Conservation (phyloP, 2,113 vertebrate species). For the Perognathus longimembris region DNA sequence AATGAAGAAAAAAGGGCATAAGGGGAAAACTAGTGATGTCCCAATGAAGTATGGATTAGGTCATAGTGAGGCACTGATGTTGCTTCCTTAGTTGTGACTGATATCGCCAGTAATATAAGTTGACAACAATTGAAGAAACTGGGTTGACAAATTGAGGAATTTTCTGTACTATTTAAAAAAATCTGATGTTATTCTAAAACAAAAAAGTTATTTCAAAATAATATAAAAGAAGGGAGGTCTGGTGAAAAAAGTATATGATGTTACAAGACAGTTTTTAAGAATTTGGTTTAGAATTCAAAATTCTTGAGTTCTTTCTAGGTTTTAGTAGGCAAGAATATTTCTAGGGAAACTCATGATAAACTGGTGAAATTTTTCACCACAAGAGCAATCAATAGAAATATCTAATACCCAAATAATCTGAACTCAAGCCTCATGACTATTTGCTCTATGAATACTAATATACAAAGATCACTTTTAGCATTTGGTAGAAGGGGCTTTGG, state of each 20-base stretch:
- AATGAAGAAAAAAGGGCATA: neutral
- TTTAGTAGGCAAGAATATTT: neutral
- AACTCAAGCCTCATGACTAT: neutral
- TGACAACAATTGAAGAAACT: neutral
- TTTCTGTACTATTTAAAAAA: neutral
- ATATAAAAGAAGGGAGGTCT: neutral
- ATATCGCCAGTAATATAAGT: neutral
- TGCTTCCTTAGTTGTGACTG: neutral
- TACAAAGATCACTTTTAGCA: neutral
- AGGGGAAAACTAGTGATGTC: neutral
- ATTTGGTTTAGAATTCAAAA: slow-evolving; percentile 12
- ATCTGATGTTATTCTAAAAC: neutral
- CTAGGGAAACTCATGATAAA: slow-evolving; percentile 5
- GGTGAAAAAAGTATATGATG: neutral
- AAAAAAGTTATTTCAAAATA: neutral
- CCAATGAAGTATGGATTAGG: neutral
- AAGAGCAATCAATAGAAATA: slow-evolving; percentile 4
- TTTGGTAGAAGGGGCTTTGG: neutral
- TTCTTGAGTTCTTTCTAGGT: neutral
- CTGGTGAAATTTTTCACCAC: neutral
- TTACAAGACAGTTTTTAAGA: neutral
- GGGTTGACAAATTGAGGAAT: no score
- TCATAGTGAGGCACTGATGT: neutral
- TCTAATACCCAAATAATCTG: neutral
- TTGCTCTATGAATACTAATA: neutral